These are phyloP conservation scores for Rynchops niger DNA, from an alignment of 2,113 vertebrate genomes.

Conservation along the genomic window DNA sequence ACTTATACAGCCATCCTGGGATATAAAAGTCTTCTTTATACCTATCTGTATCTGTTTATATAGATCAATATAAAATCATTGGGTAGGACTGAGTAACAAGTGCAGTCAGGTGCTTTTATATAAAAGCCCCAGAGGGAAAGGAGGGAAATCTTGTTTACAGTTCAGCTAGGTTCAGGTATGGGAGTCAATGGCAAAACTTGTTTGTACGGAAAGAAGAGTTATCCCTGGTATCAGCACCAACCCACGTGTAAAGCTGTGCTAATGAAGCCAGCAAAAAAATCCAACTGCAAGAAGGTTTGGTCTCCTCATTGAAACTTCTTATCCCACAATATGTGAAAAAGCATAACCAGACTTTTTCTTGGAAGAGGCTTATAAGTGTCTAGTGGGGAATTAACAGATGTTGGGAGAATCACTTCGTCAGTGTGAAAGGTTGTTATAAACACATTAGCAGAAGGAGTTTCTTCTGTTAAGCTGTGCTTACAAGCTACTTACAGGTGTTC, in stretches of 20 bases:
- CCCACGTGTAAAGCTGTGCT: not conserved
- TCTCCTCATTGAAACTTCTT: not conserved
- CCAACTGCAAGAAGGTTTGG: not conserved
- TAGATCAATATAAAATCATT: not conserved
- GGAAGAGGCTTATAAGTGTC: not conserved
- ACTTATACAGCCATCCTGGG: not conserved
- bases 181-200: not conserved
- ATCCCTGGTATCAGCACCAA: not conserved
- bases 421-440: not conserved
- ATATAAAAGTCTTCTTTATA: not conserved
- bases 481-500: not conserved
- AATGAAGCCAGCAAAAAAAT: not conserved
- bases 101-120: not conserved
- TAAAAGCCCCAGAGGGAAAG: not conserved
- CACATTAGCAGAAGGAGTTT: not conserved
- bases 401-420: not conserved
- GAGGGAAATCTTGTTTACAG: conserved; percentile 4
- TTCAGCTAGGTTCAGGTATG: not conserved
- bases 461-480: not conserved
- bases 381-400: not conserved
- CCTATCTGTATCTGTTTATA: not conserved
- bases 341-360: not conserved
- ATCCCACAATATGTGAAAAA: not conserved
- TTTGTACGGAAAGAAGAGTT: not conserved
- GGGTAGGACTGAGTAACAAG: not conserved